Percentiles rank a stretch among this genome's conserved stretches.
phyloP scores from a whole-genome alignment of 2,888 invertebrate species.

The Lordiphosa andalusiaca region DNA sequence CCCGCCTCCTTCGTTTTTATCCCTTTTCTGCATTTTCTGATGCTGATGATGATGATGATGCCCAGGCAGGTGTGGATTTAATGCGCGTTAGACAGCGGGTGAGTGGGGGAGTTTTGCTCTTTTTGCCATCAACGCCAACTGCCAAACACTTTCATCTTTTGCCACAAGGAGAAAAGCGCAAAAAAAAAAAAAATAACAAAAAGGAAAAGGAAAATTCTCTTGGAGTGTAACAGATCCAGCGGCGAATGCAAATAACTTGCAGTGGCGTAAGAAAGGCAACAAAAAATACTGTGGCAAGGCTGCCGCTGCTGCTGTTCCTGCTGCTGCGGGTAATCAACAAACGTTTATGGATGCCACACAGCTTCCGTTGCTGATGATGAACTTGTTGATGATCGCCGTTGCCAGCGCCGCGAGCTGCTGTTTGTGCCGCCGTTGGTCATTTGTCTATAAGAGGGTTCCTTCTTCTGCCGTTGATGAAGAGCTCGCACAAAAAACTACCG shows the following conservation, averaged over 20 bases:
- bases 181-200: slow-evolving; percentile 4
- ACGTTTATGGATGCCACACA: slow-evolving; percentile 64
- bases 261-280: slow-evolving; percentile 14
- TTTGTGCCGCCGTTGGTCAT: slow-evolving; percentile 40
- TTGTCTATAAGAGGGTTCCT: slow-evolving; percentile 33
- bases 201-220: slow-evolving; percentile 31
- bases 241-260: slow-evolving; percentile 68
- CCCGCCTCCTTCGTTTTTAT: slow-evolving; percentile 14
- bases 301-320: slow-evolving; percentile 33
- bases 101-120: slow-evolving; percentile 11
- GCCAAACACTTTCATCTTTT: slow-evolving; percentile 62
- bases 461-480: slow-evolving; percentile 35
- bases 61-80: slow-evolving; percentile 65
- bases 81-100: slow-evolving; percentile 41
- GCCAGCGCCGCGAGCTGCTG: slow-evolving; percentile 8
- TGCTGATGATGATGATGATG: slow-evolving; percentile 44
- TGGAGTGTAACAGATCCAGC: slow-evolving; percentile 67
- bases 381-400: slow-evolving; percentile 64
- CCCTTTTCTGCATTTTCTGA: slow-evolving; percentile 19
- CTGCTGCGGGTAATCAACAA: slow-evolving; percentile 68
- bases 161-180: slow-evolving; percentile 20
- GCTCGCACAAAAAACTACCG: slow-evolving; percentile 9
- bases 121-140: slow-evolving; percentile 32
- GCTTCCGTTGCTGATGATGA: slow-evolving; percentile 44
- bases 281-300: slow-evolving; percentile 61